Evolutionary conservation across 2,113 vertebrate species (phyloP), one percentile per base, ranked within the genome.

Genomic region (Irena cyanogastra): DNA sequence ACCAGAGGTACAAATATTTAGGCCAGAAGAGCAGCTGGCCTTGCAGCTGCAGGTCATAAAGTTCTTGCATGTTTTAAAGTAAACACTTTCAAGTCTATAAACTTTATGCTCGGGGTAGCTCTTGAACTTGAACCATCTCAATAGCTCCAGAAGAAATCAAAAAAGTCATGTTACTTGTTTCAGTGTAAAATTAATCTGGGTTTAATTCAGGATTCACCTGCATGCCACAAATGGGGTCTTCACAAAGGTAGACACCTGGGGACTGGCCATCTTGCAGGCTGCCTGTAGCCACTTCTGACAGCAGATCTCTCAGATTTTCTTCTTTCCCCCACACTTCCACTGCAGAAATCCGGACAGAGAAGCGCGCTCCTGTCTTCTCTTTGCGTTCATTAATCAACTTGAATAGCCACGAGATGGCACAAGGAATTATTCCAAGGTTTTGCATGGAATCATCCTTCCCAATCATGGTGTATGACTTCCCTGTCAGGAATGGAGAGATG

Each of bases 331-430:
- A 99, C 72, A 99, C 99, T 97, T 99, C 99, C 11, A 99, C 99
- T 3, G 99, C 99, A 13, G 99, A 99, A 93, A 99, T 99, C 3
- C 99, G 98, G n/a, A 99, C 99, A 0, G 99, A 99, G 97, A 99
- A 99, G 9, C 99, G 98, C 1, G 99, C 99, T 72, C 99, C 99
- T 0, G 99, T 99, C 98, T 99, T 99, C 87, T 99, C 99, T 89
- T 99, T 99, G 54, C 99, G 98, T 94, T 99, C 99, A 5, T 99
- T 99, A 90, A 99, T 99, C 93, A 99, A 97, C 79, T 99, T 99
- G 98, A 99, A 99, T 90, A 99, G 98, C 99, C 99, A 99, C n/a
- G 99, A 99, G 96, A 99, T 99, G 91, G 99, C 99, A 83, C 99
- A 99, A 30, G 99, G 99, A 95, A 99, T 99, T 96, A 99, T 99